Evolutionary conservation across 2,888 invertebrate species (phyloP), one percentile per base, ranked within the genome.

Genomic region (Schrankia costaestrigalis): DNA sequence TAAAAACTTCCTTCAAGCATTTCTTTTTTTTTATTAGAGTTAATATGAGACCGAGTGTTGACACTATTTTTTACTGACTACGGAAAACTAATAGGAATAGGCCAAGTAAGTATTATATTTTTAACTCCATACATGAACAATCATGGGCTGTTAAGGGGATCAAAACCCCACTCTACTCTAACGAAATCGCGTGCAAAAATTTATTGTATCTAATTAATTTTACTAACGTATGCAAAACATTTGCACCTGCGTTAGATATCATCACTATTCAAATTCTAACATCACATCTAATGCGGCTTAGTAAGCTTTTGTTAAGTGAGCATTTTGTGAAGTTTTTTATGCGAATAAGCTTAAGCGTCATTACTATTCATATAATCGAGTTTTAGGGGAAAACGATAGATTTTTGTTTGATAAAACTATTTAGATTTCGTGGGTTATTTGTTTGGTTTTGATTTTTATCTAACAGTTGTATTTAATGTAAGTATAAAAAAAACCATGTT

Each of bases 241-340:
- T 8, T 65, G 61, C 72, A 73, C 72, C 71, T 73, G 57, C 26
- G 34, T 35, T 30, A 33, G 57, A 57, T 57, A 36, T 3, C 8
- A 56, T 57, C 56, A 21, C 61, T 54, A 52, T 57, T 44, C 38
- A 46, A 39, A 41, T 60, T 71, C 76, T 74, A 78, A 74, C 56
- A 56, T 46, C 36, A 41, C 37, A 51, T 46, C 47, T 53, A 55
- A 49, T 52, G 33, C 30, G 23, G 64, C 64, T 67, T 65, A 12
- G 27, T 17, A 8, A 30, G 29, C 39, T 41, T 35, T 25, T 25
- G 14, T 13, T 12, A 12, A 33, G n/a, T 13, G 15, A 10, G 17
- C 26, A 27, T 26, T 32, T 41, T 28, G 21, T 5, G 17, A 15
- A 28, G 29, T 15, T 34, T 39, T 38, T 38, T 29, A 28, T 26